Evolutionary conservation across 2,113 vertebrate species (phyloP).

Genomic region (Nettapus auritus): DNA sequence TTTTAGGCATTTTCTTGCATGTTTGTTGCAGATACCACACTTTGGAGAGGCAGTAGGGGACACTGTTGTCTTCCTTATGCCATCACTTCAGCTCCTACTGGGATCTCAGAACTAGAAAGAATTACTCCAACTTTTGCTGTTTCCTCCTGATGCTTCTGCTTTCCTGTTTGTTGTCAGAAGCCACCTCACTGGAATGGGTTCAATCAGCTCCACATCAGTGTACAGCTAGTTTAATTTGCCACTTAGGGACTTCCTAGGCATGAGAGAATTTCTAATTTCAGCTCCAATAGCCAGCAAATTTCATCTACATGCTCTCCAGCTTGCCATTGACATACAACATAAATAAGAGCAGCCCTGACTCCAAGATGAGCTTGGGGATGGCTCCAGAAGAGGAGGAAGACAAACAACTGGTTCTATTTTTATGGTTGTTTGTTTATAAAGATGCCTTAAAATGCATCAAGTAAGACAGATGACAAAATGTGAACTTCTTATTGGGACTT

Average conservation of each 20-base stretch:
- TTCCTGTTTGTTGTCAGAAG: background rate
- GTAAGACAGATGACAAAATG: background rate
- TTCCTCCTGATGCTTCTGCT: background rate
- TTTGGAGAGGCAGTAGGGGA: conserved; percentile 40
- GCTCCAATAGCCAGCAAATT: background rate
- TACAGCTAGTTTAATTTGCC: background rate
- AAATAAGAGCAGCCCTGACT: background rate
- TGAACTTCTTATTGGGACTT: background rate
- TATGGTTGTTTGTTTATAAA: background rate
- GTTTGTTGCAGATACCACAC: background rate
- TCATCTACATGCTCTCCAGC: background rate
- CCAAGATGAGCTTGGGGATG: background rate
- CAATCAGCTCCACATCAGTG: background rate
- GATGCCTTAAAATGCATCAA: background rate
- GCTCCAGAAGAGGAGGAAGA: background rate
- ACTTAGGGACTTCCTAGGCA: background rate
- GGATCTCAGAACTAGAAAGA: background rate
- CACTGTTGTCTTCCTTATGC: background rate
- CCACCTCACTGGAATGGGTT: background rate
- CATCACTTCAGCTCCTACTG: background rate
- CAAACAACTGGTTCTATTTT: background rate
- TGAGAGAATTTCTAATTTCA: background rate
- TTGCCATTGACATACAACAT: background rate
- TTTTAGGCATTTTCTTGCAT: background rate
- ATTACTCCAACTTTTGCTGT: background rate